Percentiles rank a stretch among this genome's conserved stretches.
phyloP scores from a whole-genome alignment of 1,140 invertebrate genomes.

The Luehdorfia chinensis region DNA sequence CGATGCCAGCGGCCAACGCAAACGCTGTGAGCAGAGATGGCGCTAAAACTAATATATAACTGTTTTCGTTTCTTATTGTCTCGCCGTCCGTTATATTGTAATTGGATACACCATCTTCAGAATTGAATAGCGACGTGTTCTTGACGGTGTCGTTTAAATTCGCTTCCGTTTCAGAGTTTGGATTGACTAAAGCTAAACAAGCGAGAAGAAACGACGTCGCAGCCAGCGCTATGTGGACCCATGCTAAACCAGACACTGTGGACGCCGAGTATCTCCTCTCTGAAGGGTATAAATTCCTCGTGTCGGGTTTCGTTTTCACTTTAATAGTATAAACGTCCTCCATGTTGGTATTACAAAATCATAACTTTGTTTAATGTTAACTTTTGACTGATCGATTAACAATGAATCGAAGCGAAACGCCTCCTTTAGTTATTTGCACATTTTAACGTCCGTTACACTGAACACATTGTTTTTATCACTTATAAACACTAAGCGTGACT shows the following conservation, averaged over 20 bases:
- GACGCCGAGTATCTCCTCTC: constrained; percentile 82
- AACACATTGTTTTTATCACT: constrained; percentile 1
- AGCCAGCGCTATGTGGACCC: constrained; percentile 79
- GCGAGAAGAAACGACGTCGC: constrained; percentile 76
- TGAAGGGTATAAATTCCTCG: constrained; percentile 79
- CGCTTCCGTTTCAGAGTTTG: constrained; percentile 28
- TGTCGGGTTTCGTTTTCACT: constrained; percentile 79
- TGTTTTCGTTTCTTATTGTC: constrained; percentile 29
- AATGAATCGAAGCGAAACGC: not conserved
- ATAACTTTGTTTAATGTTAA: constrained; percentile 18
- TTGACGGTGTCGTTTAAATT: constrained; percentile 10
- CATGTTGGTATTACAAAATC: constrained; percentile 67
- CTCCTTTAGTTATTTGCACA: not conserved
- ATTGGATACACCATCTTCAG: constrained; percentile 8
- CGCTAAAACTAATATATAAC: constrained; percentile 55
- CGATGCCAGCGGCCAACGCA: constrained; percentile 74
- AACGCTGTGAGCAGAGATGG: constrained; percentile 73
- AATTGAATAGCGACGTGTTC: constrained; percentile 10
- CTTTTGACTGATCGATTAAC: not conserved
- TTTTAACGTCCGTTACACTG: constrained; percentile 1
- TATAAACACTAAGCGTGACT: not conserved
- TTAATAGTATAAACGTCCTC: constrained; percentile 82
- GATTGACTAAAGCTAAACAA: constrained; percentile 72
- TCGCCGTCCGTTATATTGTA: constrained; percentile 26
- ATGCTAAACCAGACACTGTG: constrained; percentile 80